Percentiles rank a stretch among this genome's conserved stretches.
Evolutionary conservation across 2,797 vertebrate species (phyloP).

Genomic region (Sciaenops ocellatus): DNA sequence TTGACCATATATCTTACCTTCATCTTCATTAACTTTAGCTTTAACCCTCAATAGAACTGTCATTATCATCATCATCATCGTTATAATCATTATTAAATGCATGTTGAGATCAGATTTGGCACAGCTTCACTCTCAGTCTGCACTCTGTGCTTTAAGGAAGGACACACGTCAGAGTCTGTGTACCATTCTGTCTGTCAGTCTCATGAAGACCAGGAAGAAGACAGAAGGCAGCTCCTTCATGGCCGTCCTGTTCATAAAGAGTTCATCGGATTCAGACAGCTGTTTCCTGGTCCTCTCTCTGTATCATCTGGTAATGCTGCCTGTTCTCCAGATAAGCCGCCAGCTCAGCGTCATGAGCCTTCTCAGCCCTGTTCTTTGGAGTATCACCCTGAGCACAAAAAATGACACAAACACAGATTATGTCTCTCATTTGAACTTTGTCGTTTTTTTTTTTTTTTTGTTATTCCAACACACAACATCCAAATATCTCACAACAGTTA

Average conservation of each 20-base stretch:
- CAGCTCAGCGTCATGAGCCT: conserved; percentile 91
- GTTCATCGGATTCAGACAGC: conserved; percentile 86
- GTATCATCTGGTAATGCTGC: conserved; percentile 98
- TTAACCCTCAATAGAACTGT: neutral
- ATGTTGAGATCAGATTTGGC: conserved; percentile 31
- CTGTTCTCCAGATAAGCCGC: conserved; percentile 95
- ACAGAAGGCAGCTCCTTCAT: neutral
- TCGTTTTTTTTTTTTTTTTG: neutral
- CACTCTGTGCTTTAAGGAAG: neutral
- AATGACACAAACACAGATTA: neutral
- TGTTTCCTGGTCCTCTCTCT: conserved; percentile 96
- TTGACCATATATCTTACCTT: neutral
- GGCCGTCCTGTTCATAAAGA: neutral
- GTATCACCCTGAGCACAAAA: conserved; percentile 89
- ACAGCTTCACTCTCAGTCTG: conserved; percentile 4
- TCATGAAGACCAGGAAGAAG: neutral
- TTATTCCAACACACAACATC: neutral
- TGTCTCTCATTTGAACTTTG: neutral
- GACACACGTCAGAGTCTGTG: neutral
- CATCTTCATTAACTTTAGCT: neutral
- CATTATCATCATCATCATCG: neutral
- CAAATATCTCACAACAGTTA: neutral
- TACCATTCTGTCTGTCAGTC: neutral
- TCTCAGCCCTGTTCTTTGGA: conserved; percentile 93
- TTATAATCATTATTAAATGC: neutral